These are phyloP conservation scores for Wiebesia pumilae DNA, from an alignment of 1,140 invertebrate species.

Conservation along the genomic window DNA sequence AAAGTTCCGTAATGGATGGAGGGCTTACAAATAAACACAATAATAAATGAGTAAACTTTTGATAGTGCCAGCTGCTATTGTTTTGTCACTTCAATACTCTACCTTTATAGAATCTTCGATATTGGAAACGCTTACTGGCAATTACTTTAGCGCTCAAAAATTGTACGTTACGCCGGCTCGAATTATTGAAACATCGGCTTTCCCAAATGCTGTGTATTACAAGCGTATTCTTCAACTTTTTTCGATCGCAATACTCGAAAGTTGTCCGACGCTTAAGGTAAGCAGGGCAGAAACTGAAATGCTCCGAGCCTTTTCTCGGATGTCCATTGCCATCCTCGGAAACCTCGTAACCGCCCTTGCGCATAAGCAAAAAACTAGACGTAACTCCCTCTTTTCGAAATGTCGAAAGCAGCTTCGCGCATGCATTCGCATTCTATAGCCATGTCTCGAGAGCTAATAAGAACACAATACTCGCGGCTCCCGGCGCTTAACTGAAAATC, in stretches of 20 bases:
- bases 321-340: neutral
- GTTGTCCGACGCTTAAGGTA: too few relatives aligned
- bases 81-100: neutral
- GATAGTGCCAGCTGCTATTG: neutral
- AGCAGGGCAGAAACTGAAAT: too few relatives aligned
- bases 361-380: neutral
- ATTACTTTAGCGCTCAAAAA: too few relatives aligned
- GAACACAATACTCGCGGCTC: constrained; percentile 37
- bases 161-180: too few relatives aligned
- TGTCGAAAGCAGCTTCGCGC: constrained; percentile 1
- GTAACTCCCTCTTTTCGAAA: neutral
- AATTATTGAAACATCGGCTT: too few relatives aligned
- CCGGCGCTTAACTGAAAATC: constrained; percentile 44
- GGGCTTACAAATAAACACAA: neutral
- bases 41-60: neutral
- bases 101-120: too few relatives aligned
- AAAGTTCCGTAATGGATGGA: neutral
- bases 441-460: constrained; percentile 52
- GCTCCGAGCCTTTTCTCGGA: too few relatives aligned
- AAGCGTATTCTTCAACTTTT: too few relatives aligned
- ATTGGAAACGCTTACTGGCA: too few relatives aligned
- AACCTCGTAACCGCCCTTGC: neutral
- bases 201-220: too few relatives aligned
- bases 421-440: neutral
- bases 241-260: too few relatives aligned